Evolutionary conservation across 2,888 invertebrate species (phyloP).

Genomic region (Beris morrisii): DNA sequence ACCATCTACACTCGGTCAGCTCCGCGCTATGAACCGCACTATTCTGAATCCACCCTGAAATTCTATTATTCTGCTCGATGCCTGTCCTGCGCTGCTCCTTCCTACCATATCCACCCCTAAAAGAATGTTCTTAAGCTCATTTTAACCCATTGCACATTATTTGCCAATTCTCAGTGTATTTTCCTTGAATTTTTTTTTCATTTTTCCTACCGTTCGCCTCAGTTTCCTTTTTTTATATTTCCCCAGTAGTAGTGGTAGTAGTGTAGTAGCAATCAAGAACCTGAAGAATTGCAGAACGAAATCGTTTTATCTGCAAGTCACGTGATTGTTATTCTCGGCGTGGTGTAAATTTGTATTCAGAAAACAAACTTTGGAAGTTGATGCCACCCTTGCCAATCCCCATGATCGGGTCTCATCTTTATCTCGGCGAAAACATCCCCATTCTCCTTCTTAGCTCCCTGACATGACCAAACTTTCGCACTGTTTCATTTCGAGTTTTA

Average conservation of each 20-base stretch:
- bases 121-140: too few species aligned
- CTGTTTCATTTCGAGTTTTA: slow-evolving; percentile 29
- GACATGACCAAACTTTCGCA: slow-evolving; percentile 9
- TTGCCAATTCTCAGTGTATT: background rate
- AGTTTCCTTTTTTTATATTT: background rate
- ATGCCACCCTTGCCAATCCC: slow-evolving; percentile 29
- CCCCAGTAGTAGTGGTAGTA: background rate
- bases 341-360: slow-evolving; percentile 40
- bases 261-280: slow-evolving; percentile 37
- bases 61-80: too few species aligned
- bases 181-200: background rate
- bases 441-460: background rate
- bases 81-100: too few species aligned
- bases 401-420: slow-evolving; percentile 23
- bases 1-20: too few species aligned
- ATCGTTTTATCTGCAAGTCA: slow-evolving; percentile 40
- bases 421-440: slow-evolving; percentile 24
- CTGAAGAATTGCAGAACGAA: slow-evolving; percentile 39
- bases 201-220: background rate
- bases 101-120: too few species aligned
- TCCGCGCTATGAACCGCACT: too few species aligned
- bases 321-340: slow-evolving; percentile 39
- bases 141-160: too few species aligned
- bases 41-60: too few species aligned
- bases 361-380: slow-evolving; percentile 38